Evolutionary conservation across 2,113 vertebrate genomes (phyloP), one percentile per base, ranked within the genome.

Genomic region (Athene noctua): DNA sequence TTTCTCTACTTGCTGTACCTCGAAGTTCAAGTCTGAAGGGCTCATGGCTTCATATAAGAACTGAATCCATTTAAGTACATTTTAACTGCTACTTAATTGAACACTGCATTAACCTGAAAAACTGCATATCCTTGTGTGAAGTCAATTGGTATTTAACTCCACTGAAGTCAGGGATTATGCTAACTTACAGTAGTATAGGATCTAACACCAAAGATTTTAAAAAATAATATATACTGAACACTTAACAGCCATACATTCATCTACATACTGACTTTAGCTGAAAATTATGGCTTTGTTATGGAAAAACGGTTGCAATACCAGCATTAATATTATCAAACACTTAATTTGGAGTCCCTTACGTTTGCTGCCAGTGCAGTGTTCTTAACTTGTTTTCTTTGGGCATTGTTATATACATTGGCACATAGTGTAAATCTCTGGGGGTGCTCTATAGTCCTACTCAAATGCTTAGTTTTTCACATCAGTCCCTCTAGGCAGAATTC

Each of bases 401-500:
- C 36, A 42, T 81, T 96, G 44, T 95, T 63, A n/a, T 78, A 81
- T 71, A 74, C 25, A 17, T 30, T 82, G 92, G 55, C 55, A 93
- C 52, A 80, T 54, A 85, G 70, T 90, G 47, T 92, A 96, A 87
- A 51, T 74, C 57, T 92, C 52, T 68, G 68, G 49, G 77, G 30
- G 36, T 83, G 21, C 46, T 80, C 66, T 73, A 0, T n/a, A 89
- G 83, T 84, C 88, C 79, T 91, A 90, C 59, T 94, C 80, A 93
- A 59, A 94, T 81, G 44, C 49, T 95, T 80, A 95, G 55, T 96
- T 42, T 51, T 95, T 82, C 47, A 46, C 25, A 57, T 42, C 34
- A 38, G 59, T 97, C 54, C 86, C 90, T 92, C 83, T 57, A 89
- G 89, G 84, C 93, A 92, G 92, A 94, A 96, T 92, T 94, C 88